A percentile compares a stretch with the other conserved stretches of the same genome.
Conservation (phyloP, 1,140 invertebrate genomes). For the Pogonomyrmex barbatus region DNA sequence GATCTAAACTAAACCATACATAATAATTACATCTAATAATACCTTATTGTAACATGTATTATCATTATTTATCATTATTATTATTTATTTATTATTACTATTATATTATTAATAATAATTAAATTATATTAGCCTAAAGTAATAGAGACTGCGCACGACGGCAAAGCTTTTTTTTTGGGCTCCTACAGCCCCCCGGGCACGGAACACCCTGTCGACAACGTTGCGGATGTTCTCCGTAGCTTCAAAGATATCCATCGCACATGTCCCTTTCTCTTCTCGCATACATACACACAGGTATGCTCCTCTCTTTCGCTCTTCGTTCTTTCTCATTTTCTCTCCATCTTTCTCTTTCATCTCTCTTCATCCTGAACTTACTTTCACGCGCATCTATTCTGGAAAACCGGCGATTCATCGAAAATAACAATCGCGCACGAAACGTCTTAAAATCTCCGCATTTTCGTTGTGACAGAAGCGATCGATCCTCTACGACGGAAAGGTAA, state of each 20-base stretch:
- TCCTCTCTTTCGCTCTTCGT: constrained; percentile 11
- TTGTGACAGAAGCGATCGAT: constrained; percentile 68
- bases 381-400: constrained; percentile 57
- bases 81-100: constrained; percentile 80
- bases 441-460: constrained; percentile 56
- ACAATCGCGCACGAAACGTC: neutral
- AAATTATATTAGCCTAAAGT: constrained; percentile 86
- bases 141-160: constrained; percentile 85
- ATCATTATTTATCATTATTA: constrained; percentile 83
- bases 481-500: constrained; percentile 21
- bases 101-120: constrained; percentile 85
- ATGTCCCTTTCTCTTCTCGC: constrained; percentile 47
- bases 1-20: constrained; percentile 86
- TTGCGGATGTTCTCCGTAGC: constrained; percentile 71
- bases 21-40: constrained; percentile 87
- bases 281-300: constrained; percentile 1
- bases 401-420: constrained; percentile 42
- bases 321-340: constrained; percentile 4
- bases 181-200: constrained; percentile 83
- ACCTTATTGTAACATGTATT: constrained; percentile 86
- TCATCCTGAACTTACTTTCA: neutral
- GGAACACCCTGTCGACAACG: constrained; percentile 85
- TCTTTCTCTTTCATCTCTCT: neutral
- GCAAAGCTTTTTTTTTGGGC: constrained; percentile 84
- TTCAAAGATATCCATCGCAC: constrained; percentile 42